Base-by-base conservation (phyloP, 2,888 invertebrate species). In the Molorchus minor region DNA sequence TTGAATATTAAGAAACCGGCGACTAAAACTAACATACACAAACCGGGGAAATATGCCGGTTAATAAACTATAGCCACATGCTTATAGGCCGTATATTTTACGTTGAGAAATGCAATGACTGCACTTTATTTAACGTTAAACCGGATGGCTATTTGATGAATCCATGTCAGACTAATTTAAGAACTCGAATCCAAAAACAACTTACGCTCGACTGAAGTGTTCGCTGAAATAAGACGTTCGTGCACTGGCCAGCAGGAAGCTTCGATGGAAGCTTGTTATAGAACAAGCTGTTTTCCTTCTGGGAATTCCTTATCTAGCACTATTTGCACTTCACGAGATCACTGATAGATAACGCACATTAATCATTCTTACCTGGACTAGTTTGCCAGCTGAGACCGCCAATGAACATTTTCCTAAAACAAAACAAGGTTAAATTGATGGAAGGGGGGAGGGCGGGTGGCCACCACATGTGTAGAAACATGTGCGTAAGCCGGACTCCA, bases 301-400 rank as follows among this genome's bases (percentile, higher is more conserved):
- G 10, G 12, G 15, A 21, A 25, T 19, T 41, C 30, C 52, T 41
- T 41, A 41, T 52, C 52, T 25, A 40, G 41, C 41, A 52, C 41
- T 30, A 41, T 41, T 52, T 52, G 29, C 52, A 52, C 52, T 52
- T 52, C 41, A 52, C 40, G 25, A 40, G 10, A 41, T 41, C 52
- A 52, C 52, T 41, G 52, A 40, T 29, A 52, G 49, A 38, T 29
- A 52, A 30, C 30, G 25, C 21, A 13, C 17, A 29, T 3, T 17
- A 7, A 38, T 3, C 30, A 30, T 30, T 41, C 88, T 86, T 88
- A 98, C 97, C 97, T 91, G 97, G 96, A 88, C 96, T 97, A 81
- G 98, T 98, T 88, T 98, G 98, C 98, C 98, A 98, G 87, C 97
- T 97, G 82, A 98, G 91, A 81, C 98, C 98, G 81, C 98, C 98